Percentiles rank a stretch among this genome's conserved stretches.
These are phyloP conservation scores for Ophioderma brevispina DNA, from an alignment of 35 echinoderm and acorn worm species.

Conservation along the genomic window DNA sequence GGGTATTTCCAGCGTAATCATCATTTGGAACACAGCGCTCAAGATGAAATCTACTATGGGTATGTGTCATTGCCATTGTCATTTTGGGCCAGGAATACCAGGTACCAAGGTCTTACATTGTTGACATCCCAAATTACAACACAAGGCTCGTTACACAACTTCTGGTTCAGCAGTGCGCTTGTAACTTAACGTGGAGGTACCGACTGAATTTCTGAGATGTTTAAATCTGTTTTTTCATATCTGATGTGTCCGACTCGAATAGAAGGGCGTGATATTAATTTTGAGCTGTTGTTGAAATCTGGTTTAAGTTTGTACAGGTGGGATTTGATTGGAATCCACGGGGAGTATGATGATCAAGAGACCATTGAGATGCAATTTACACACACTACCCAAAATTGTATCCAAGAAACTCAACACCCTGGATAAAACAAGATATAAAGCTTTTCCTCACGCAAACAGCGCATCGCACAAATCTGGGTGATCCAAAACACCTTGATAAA, in stretches of 20 bases:
- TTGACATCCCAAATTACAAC: not conserved
- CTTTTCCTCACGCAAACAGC: no score
- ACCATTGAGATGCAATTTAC: no score
- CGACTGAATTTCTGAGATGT: not conserved
- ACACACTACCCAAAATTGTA: no score
- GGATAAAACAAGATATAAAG: no score
- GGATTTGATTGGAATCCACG: not conserved
- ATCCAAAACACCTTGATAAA: no score
- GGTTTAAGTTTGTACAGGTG: constrained; percentile 19
- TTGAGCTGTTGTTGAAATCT: constrained; percentile 20
- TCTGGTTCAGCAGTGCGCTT: not conserved
- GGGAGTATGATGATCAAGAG: no score
- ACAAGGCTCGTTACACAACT: constrained; percentile 7
- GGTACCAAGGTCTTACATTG: not conserved
- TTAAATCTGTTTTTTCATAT: not conserved
- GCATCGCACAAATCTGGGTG: no score
- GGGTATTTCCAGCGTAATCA: not conserved
- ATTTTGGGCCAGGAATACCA: no score
- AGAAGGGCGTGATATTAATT: not conserved
- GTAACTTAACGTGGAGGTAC: not conserved
- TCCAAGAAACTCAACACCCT: no score
- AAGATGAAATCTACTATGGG: no score
- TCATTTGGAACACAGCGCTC: no score
- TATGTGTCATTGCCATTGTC: not conserved
- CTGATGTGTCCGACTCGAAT: not conserved